These are phyloP conservation scores for Polypedilum vanderplanki DNA, from an alignment of 1,140 invertebrate species.

Conservation along the genomic window DNA sequence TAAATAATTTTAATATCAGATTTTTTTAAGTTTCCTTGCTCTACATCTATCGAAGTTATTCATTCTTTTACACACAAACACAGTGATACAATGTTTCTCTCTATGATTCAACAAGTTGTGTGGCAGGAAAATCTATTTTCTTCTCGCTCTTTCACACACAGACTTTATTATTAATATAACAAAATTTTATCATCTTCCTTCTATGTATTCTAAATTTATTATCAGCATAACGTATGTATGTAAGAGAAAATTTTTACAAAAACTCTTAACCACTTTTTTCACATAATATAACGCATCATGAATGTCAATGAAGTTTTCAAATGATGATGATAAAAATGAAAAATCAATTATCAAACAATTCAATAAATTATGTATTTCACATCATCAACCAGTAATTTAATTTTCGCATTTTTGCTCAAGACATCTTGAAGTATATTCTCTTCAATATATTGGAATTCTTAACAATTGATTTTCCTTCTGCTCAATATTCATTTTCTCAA, in stretches of 20 bases:
- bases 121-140: neutral
- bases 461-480: neutral
- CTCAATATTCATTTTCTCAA: no score
- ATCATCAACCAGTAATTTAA: neutral
- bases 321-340: neutral
- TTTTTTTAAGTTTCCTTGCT: neutral
- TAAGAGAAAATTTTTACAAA: neutral
- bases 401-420: neutral
- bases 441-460: neutral
- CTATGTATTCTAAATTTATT: neutral
- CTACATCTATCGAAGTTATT: constrained; percentile 23
- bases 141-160: neutral
- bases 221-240: neutral
- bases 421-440: neutral
- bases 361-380: neutral
- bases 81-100: neutral
- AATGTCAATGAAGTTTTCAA: neutral
- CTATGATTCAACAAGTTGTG: neutral
- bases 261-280: neutral
- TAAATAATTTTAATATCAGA: neutral
- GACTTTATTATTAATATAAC: no score
- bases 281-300: neutral
- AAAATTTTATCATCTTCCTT: neutral
- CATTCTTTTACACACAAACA: constrained; percentile 2
- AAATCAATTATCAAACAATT: constrained; percentile 9